Percentiles rank a stretch among this genome's conserved stretches.
Evolutionary conservation across 2,113 vertebrate species (phyloP).

Genomic region (Ploceus nigricollis): DNA sequence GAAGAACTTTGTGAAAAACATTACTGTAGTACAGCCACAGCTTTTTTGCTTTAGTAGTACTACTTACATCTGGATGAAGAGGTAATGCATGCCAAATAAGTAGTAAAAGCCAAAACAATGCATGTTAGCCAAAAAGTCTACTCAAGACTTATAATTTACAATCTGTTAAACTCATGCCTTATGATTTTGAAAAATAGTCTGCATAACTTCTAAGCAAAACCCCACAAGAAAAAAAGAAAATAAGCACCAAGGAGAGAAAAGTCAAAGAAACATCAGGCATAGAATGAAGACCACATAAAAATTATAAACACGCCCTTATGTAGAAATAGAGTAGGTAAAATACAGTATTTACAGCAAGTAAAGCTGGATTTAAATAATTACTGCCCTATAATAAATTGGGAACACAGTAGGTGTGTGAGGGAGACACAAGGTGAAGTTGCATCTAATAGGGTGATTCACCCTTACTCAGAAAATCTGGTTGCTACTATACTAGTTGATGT

Average conservation of each 20-base stretch:
- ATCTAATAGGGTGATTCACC: constrained; percentile 13
- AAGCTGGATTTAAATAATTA: not conserved
- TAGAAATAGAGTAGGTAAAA: not conserved
- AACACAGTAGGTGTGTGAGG: not conserved
- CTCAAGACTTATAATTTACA: not conserved
- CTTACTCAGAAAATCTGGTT: constrained; percentile 12
- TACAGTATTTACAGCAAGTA: not conserved
- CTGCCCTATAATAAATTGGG: not conserved
- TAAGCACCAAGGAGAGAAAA: not conserved
- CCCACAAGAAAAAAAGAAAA: not conserved
- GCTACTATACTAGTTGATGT: not conserved
- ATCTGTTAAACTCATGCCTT: not conserved
- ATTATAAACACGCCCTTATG: not conserved
- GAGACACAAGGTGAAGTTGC: not conserved
- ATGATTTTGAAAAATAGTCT: not conserved
- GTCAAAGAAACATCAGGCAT: not conserved
- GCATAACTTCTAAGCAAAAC: not conserved
- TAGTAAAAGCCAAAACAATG: constrained; percentile 17
- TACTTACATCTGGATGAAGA: not conserved
- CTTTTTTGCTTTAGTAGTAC: not conserved
- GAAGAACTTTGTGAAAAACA: not conserved
- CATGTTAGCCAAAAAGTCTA: not conserved
- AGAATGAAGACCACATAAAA: not conserved
- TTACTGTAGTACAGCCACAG: not conserved
- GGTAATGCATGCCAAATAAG: not conserved